Conservation (phyloP, 2,797 vertebrate species). For the Parambassis ranga region DNA sequence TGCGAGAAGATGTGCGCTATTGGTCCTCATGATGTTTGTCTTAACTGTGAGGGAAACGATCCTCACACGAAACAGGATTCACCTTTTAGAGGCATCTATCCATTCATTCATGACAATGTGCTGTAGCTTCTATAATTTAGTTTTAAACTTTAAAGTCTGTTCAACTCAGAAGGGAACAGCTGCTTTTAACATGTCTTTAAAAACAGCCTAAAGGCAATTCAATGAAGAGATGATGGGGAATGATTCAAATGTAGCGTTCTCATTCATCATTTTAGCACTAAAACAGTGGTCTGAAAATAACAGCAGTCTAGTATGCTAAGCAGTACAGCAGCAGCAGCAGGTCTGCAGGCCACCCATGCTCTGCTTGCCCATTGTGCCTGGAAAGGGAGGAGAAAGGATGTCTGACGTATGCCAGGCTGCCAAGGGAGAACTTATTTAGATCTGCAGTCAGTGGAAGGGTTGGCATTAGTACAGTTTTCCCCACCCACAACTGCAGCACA, state of each 20-base stretch:
- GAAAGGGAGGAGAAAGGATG: slow-evolving; percentile 13
- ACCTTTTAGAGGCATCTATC: too few species aligned
- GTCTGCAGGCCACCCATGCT: too few species aligned
- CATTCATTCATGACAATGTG: background rate
- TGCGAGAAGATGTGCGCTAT: background rate
- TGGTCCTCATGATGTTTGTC: background rate
- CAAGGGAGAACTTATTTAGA: slow-evolving; percentile 7
- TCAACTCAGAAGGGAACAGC: background rate
- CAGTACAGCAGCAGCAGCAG: background rate
- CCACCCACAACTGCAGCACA: background rate
- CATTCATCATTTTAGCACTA: background rate
- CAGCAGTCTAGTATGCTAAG: background rate
- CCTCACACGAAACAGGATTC: too few species aligned
- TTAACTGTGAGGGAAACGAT: background rate
- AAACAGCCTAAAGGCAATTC: background rate
- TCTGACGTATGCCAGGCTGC: slow-evolving; percentile 21
- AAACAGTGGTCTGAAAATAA: background rate
- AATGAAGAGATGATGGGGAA: background rate
- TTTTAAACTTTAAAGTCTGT: too few species aligned
- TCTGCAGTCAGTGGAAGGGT: background rate
- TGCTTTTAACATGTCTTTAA: background rate
- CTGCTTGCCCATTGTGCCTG: background rate
- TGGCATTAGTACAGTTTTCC: background rate
- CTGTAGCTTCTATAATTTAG: too few species aligned
- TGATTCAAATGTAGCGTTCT: background rate